phyloP scores from a whole-genome alignment of 2,888 invertebrate genomes.

The Lithophane leautieri region DNA sequence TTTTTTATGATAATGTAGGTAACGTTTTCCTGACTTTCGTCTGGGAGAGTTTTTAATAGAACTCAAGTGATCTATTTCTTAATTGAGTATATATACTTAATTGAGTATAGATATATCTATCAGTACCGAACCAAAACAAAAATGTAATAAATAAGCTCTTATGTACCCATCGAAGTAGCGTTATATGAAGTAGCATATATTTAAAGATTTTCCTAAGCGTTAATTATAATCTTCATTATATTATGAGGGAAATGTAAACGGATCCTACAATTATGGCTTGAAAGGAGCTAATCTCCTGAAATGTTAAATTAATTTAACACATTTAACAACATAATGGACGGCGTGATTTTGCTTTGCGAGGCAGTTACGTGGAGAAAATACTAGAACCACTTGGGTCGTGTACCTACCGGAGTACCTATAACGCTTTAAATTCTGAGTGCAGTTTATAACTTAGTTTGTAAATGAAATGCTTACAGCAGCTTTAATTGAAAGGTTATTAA shows the following conservation, averaged over 20 bases:
- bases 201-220: background rate
- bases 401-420: background rate
- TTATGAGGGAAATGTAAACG: constrained; percentile 10
- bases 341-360: constrained; percentile 1
- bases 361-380: constrained; percentile 15
- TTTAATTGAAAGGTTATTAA: constrained; percentile 5
- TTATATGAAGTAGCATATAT: background rate
- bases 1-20: background rate
- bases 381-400: background rate
- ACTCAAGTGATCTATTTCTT: no score
- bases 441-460: background rate
- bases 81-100: no score
- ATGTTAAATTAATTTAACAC: constrained; percentile 35
- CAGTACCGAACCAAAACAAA: background rate
- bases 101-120: no score
- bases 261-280: background rate
- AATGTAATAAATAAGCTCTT: background rate
- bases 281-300: constrained; percentile 26
- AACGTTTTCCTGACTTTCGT: background rate
- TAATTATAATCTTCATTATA: constrained; percentile 20
- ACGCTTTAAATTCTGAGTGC: background rate
- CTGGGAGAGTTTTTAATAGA: background rate
- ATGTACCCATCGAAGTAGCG: no score
- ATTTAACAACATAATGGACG: constrained; percentile 24
- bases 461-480: constrained; percentile 14